Percentiles rank a stretch among this genome's conserved stretches.
These are phyloP conservation scores for Penaeus chinensis DNA, from an alignment of 1,140 invertebrate genomes.

Conservation along the genomic window DNA sequence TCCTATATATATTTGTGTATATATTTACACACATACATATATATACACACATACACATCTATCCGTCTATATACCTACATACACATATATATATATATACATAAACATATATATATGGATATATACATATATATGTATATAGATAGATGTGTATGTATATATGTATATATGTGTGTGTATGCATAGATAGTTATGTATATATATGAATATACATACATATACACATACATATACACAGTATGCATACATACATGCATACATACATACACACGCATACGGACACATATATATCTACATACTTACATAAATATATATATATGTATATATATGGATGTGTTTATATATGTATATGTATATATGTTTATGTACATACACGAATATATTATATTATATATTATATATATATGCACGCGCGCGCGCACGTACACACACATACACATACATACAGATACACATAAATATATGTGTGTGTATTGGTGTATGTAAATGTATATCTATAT, in stretches of 20 bases:
- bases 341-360: slow-evolving; percentile 35
- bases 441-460: slow-evolving; percentile 15
- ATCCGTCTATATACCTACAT: neutral
- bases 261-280: neutral
- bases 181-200: neutral
- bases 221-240: neutral
- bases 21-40: neutral
- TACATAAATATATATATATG: neutral
- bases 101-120: neutral
- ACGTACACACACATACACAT: slow-evolving; percentile 22
- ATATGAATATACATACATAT: too few species aligned
- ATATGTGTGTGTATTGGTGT: neutral
- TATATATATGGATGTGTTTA: slow-evolving; percentile 10
- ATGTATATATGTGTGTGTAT: neutral
- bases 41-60: neutral
- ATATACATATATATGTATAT: neutral
- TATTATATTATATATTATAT: neutral
- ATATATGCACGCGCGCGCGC: too few species aligned
- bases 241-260: neutral
- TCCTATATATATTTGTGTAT: neutral
- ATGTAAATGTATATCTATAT: neutral
- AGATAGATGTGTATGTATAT: too few species aligned
- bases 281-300: neutral
- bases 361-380: slow-evolving; percentile 34
- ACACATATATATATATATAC: too few species aligned